Evolutionary conservation across 2,888 invertebrate genomes (phyloP).

Genomic region (Cylloceria caligata): DNA sequence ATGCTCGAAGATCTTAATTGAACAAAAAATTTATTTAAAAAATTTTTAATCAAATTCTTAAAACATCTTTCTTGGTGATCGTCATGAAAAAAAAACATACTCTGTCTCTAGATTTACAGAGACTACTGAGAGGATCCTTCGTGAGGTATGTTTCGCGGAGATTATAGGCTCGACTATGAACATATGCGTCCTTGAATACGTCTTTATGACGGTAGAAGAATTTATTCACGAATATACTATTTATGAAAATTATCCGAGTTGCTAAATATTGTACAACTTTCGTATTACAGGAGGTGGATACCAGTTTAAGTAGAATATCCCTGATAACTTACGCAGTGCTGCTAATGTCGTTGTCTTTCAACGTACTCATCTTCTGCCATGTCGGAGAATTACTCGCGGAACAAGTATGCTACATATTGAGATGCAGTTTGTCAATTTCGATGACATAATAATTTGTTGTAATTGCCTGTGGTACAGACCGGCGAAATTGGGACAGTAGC

Average conservation of each 20-base stretch:
- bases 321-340: slow-evolving; percentile 64
- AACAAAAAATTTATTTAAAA: too few relatives aligned
- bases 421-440: too few relatives aligned
- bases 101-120: too few relatives aligned
- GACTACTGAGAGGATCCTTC: slow-evolving; percentile 75
- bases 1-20: too few relatives aligned
- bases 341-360: slow-evolving; percentile 61
- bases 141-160: slow-evolving; percentile 78
- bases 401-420: slow-evolving; percentile 57
- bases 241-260: neutral
- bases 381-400: slow-evolving; percentile 59
- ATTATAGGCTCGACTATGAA: slow-evolving; percentile 78
- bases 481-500: slow-evolving; percentile 64
- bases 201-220: slow-evolving; percentile 76
- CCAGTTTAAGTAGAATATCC: slow-evolving; percentile 63
- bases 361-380: slow-evolving; percentile 58
- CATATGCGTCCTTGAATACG: slow-evolving; percentile 79
- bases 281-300: slow-evolving; percentile 69
- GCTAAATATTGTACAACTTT: neutral
- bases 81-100: too few relatives aligned
- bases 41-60: too few relatives aligned
- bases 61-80: too few relatives aligned
- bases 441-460: too few relatives aligned
- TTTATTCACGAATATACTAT: neutral
- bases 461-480: too few relatives aligned